Conservation (phyloP, 2,888 invertebrate species). For the Antitype chi region DNA sequence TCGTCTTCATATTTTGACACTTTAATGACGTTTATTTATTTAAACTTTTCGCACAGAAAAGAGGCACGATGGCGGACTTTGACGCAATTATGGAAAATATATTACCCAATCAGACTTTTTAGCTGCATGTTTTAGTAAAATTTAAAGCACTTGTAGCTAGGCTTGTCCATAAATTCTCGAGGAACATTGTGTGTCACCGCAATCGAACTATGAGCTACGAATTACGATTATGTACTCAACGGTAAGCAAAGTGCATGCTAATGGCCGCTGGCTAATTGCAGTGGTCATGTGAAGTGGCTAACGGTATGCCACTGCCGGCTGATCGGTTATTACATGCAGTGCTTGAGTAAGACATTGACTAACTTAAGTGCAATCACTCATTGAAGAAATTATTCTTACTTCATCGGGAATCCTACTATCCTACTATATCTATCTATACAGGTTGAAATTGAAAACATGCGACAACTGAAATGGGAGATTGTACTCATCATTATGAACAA, state of each 20-base stretch:
- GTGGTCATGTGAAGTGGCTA: constrained; percentile 59
- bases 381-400: neutral
- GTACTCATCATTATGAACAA: no score
- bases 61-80: neutral
- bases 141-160: neutral
- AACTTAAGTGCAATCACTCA: neutral
- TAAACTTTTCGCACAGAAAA: no score
- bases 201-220: constrained; percentile 44
- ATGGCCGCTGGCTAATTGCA: constrained; percentile 65
- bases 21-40: no score
- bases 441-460: no score
- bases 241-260: constrained; percentile 72
- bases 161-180: constrained; percentile 19
- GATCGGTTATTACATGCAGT: constrained; percentile 25
- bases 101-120: neutral
- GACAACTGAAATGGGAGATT: no score
- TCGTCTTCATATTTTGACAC: no score
- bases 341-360: constrained; percentile 22
- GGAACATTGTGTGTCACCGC: neutral
- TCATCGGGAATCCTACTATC: neutral
- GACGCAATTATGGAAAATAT: no score
- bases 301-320: constrained; percentile 56
- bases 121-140: neutral
- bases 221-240: constrained; percentile 60
- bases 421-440: no score